Conservation (phyloP, 2,888 invertebrate genomes). For the Dryocosmus kuriphilus region DNA sequence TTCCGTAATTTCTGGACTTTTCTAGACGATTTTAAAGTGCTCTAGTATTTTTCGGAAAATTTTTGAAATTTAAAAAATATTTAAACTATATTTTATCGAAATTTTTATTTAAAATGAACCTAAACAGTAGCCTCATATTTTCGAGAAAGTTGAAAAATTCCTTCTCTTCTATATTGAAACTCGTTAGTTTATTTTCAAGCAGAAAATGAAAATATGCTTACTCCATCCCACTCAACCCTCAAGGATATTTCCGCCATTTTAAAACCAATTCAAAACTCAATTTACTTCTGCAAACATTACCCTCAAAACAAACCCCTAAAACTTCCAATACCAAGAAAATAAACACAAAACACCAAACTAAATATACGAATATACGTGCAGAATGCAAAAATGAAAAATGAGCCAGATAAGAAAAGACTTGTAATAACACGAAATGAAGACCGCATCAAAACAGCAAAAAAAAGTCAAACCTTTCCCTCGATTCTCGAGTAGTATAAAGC, state of each 20-base stretch:
- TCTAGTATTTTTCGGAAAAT: too few relatives aligned
- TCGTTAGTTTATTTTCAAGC: background rate
- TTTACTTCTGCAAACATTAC: conserved; percentile 1
- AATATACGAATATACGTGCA: background rate
- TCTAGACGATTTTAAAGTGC: too few relatives aligned
- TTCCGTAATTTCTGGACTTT: too few relatives aligned
- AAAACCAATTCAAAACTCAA: background rate
- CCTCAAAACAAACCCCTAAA: background rate
- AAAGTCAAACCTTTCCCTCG: conserved; percentile 11
- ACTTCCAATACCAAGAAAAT: background rate
- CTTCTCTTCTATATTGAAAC: background rate
- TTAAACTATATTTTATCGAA: too few relatives aligned
- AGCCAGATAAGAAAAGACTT: conserved; percentile 10
- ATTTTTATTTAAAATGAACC: too few relatives aligned
- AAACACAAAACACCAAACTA: background rate
- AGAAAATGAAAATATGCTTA: background rate
- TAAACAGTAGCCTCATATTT: too few relatives aligned
- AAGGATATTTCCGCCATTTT: background rate
- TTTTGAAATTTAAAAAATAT: too few relatives aligned
- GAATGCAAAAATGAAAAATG: conserved; percentile 2
- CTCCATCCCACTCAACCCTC: background rate
- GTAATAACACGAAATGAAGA: conserved; percentile 36
- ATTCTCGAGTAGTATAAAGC: background rate
- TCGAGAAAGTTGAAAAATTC: too few relatives aligned
- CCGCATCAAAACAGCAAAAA: background rate